Evolutionary conservation across 1,140 invertebrate species (phyloP).

Genomic region (Diachasmimorpha longicaudata): DNA sequence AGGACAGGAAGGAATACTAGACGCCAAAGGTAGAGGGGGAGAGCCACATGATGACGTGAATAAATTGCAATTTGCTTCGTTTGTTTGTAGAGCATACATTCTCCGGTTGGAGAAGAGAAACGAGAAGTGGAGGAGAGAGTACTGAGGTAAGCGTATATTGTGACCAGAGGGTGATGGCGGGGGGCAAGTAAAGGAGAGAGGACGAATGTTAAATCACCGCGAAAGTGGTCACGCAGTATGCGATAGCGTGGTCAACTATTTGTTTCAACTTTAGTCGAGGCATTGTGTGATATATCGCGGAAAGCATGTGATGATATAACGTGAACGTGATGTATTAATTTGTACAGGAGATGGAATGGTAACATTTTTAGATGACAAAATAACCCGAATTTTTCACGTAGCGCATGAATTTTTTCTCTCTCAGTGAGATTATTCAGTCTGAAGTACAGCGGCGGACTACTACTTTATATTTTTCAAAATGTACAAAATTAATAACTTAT

Average conservation of each 20-base stretch:
- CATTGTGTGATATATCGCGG: not conserved
- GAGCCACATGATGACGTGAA: slow-evolving; percentile 27
- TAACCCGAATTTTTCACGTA: not conserved
- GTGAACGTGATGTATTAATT: not conserved
- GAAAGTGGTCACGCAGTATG: slow-evolving; percentile 12
- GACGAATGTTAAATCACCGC: slow-evolving; percentile 21
- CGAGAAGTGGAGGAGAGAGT: not conserved
- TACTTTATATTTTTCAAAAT: too few relatives aligned
- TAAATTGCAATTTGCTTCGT: slow-evolving; percentile 36
- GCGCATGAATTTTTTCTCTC: too few relatives aligned
- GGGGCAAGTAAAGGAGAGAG: not conserved
- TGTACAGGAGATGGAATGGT: not conserved
- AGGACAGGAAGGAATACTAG: slow-evolving; percentile 5
- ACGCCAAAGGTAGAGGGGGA: not conserved
- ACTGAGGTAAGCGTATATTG: not conserved
- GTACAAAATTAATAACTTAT: too few relatives aligned
- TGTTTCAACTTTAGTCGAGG: slow-evolving; percentile 4
- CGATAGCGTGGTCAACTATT: slow-evolving; percentile 11
- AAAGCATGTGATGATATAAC: not conserved
- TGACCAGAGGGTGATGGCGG: not conserved
- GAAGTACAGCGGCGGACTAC: too few relatives aligned
- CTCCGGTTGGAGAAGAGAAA: not conserved
- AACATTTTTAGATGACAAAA: not conserved
- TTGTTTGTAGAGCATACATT: slow-evolving; percentile 25
- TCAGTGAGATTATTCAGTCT: too few relatives aligned